These are phyloP conservation scores for Noctuana brunneofusca DNA, from an alignment of 2,888 invertebrate species.

Conservation along the genomic window DNA sequence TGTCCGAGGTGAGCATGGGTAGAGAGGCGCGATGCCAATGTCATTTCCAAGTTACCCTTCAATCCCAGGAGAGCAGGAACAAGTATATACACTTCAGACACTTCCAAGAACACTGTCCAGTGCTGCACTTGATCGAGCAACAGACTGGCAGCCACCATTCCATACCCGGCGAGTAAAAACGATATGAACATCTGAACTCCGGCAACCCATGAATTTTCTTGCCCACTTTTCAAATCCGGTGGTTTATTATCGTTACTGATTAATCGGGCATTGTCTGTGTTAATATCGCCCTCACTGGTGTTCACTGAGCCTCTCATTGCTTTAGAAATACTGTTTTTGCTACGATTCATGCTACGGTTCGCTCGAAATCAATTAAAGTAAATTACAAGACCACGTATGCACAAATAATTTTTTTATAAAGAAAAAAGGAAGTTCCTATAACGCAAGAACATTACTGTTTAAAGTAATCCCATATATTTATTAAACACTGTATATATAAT, in stretches of 20 bases:
- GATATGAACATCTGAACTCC: conserved; percentile 92
- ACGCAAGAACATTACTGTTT: neutral
- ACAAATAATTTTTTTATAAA: neutral
- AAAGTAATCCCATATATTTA: neutral
- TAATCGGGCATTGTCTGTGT: conserved; percentile 57
- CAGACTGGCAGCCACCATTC: conserved; percentile 95
- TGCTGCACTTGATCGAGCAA: conserved; percentile 93
- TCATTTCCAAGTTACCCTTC: conserved; percentile 98
- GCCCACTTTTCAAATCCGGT: conserved; percentile 67
- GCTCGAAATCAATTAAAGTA: conserved; percentile 38
- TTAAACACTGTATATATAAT: conserved; percentile 33
- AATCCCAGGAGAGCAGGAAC: conserved; percentile 95
- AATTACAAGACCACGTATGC: neutral
- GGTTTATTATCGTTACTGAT: conserved; percentile 66
- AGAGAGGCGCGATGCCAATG: conserved; percentile 94
- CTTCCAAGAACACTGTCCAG: conserved; percentile 91
- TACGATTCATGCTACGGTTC: conserved; percentile 67
- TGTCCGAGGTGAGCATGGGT: conserved; percentile 96
- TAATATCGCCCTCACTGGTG: conserved; percentile 51
- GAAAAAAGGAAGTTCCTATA: neutral
- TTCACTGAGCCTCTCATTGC: conserved; percentile 58
- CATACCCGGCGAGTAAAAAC: conserved; percentile 93
- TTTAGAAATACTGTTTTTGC: conserved; percentile 67
- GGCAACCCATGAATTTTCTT: conserved; percentile 85
- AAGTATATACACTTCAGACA: conserved; percentile 94